phyloP scores from a whole-genome alignment of 2,888 invertebrate species.

The Idaea aversata region DNA sequence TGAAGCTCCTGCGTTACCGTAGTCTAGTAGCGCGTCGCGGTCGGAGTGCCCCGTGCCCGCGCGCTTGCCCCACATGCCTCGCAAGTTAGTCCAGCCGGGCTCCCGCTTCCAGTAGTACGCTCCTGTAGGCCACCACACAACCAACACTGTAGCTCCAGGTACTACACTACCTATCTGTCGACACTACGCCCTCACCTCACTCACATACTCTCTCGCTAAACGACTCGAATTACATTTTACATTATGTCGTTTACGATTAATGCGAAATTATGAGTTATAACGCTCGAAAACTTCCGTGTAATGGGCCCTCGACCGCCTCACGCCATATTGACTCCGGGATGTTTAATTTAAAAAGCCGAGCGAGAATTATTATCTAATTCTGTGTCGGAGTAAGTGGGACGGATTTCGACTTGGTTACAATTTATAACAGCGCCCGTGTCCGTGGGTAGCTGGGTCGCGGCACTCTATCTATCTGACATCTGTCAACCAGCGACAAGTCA shows the following conservation, averaged over 20 bases:
- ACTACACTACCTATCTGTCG: background rate
- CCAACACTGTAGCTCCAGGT: slow-evolving; percentile 20
- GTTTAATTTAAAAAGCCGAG: slow-evolving; percentile 50
- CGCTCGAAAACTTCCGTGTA: slow-evolving; percentile 33
- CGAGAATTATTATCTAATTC: slow-evolving; percentile 51
- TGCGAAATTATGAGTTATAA: slow-evolving; percentile 40
- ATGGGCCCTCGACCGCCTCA: slow-evolving; percentile 23
- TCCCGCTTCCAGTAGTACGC: slow-evolving; percentile 88
- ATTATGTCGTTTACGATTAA: slow-evolving; percentile 41
- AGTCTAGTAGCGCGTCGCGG: slow-evolving; percentile 45
- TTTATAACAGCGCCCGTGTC: slow-evolving; percentile 31
- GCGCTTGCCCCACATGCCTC: slow-evolving; percentile 90
- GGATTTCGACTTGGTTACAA: slow-evolving; percentile 36
- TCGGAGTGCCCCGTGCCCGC: slow-evolving; percentile 48
- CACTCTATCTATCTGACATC: slow-evolving; percentile 34
- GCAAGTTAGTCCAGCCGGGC: slow-evolving; percentile 88
- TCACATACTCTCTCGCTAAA: background rate
- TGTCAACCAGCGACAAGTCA: slow-evolving; percentile 15
- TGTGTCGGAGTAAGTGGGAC: slow-evolving; percentile 30
- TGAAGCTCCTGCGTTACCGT: slow-evolving; percentile 51
- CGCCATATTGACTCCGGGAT: slow-evolving; percentile 41
- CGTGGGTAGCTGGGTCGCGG: slow-evolving; percentile 28
- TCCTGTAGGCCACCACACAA: slow-evolving; percentile 68
- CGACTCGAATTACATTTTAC: slow-evolving; percentile 31
- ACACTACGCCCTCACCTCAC: background rate